phyloP scores from a whole-genome alignment of 2,113 vertebrate species.

The Paraplagusia blochii region DNA sequence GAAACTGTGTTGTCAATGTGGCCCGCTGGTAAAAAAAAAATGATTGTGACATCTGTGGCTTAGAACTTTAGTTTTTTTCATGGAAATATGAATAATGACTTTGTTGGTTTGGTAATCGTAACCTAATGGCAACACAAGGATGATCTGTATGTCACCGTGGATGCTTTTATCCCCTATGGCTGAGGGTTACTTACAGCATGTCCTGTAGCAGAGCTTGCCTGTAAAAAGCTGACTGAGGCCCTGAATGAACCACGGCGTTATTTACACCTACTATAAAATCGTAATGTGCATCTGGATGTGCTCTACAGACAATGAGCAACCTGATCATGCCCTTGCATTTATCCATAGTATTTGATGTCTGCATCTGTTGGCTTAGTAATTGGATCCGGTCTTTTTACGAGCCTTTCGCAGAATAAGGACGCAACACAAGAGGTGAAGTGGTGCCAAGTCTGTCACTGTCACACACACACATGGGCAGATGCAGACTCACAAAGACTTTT shows the following conservation, averaged over 20 bases:
- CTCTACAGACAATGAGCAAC: constrained; percentile 44
- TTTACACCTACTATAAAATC: constrained; percentile 55
- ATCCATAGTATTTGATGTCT: constrained; percentile 40
- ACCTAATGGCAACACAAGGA: constrained; percentile 51
- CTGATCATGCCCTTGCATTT: constrained; percentile 51
- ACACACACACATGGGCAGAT: constrained; percentile 37
- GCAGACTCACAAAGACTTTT: constrained; percentile 20
- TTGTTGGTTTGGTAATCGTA: constrained; percentile 30
- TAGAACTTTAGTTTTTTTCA: too few relatives aligned
- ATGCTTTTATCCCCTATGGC: constrained; percentile 33
- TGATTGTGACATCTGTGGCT: too few relatives aligned
- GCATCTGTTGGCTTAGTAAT: constrained; percentile 55
- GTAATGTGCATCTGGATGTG: constrained; percentile 51
- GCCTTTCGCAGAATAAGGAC: constrained; percentile 46
- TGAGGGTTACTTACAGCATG: constrained; percentile 15
- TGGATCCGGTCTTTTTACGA: constrained; percentile 44
- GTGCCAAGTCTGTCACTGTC: constrained; percentile 40
- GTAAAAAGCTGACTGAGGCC: constrained; percentile 16
- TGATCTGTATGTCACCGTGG: constrained; percentile 37
- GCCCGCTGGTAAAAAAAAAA: too few relatives aligned
- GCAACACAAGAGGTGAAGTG: constrained; percentile 18
- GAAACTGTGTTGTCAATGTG: too few relatives aligned
- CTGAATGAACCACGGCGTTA: constrained; percentile 39
- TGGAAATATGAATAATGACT: too few relatives aligned
- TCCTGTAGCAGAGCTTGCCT: constrained; percentile 15